phyloP scores from a whole-genome alignment of 2,797 vertebrate species.

The Acipenser ruthenus region DNA sequence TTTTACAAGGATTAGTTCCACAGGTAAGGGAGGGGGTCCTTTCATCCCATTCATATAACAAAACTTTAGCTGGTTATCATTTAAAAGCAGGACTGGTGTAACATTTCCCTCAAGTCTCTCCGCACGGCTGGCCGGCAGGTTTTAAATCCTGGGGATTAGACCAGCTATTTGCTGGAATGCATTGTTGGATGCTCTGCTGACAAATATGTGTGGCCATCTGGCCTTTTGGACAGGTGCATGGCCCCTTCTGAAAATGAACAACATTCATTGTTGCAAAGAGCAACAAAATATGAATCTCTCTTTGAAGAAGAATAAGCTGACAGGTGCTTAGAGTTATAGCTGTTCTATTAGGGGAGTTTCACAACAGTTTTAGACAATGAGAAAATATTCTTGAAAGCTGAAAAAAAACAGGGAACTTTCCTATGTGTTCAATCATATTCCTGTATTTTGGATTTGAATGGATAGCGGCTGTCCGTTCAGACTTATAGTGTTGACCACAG shows the following conservation, averaged over 20 bases:
- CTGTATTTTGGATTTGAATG: too few species aligned
- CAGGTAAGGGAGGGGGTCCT: constrained; percentile 24
- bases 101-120: constrained; percentile 38
- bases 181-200: constrained; percentile 40
- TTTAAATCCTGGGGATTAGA: constrained; percentile 58
- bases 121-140: constrained; percentile 31
- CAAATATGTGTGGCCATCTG: constrained; percentile 38
- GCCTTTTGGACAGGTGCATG: constrained; percentile 3
- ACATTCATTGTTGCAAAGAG: too few species aligned
- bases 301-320: too few species aligned
- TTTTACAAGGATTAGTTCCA: constrained; percentile 52
- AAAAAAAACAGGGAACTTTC: too few species aligned
- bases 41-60: constrained; percentile 51
- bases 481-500: too few species aligned
- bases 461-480: too few species aligned
- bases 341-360: too few species aligned
- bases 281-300: too few species aligned
- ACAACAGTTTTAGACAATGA: too few species aligned
- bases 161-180: constrained; percentile 61
- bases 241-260: background rate
- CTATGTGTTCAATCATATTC: too few species aligned
- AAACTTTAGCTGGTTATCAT: constrained; percentile 35
- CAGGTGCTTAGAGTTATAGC: too few species aligned
- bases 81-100: background rate
- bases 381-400: too few species aligned